phyloP scores from a whole-genome alignment of 2,113 vertebrate genomes.

The Cacatua alba region DNA sequence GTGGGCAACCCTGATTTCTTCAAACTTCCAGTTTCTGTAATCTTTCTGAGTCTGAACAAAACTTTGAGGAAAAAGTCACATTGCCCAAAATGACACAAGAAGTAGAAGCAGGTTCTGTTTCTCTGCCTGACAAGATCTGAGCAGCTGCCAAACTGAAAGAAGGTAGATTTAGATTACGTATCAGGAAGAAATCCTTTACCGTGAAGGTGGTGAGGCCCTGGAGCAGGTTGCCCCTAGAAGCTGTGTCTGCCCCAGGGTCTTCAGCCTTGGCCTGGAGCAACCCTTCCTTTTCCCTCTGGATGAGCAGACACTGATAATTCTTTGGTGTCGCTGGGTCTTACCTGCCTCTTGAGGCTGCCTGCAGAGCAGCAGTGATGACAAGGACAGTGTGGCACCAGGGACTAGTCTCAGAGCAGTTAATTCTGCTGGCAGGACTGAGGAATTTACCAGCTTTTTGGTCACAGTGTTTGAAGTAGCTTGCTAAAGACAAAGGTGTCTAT shows the following conservation, averaged over 20 bases:
- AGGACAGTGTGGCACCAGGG: slow-evolving; percentile 7
- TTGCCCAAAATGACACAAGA: neutral
- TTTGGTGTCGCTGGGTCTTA: neutral
- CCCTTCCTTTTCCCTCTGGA: neutral
- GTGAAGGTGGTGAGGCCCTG: neutral
- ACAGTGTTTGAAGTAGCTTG: slow-evolving; percentile 14
- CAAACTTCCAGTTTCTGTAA: neutral
- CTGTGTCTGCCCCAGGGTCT: neutral
- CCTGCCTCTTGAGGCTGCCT: neutral
- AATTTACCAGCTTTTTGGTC: neutral
- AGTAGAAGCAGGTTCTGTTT: neutral
- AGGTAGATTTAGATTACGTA: neutral
- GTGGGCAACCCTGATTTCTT: neutral
- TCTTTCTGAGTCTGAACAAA: neutral
- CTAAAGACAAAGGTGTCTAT: neutral
- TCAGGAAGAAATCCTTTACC: neutral
- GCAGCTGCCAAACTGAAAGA: neutral
- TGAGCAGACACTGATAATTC: neutral
- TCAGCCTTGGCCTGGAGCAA: neutral
- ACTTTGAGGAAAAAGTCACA: neutral
- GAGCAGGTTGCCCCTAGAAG: neutral
- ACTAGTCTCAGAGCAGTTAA: neutral
- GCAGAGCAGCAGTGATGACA: neutral
- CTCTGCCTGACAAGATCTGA: neutral
- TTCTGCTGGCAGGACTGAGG: neutral